Evolutionary conservation across 2,888 invertebrate species (phyloP), one percentile per base, ranked within the genome.

Genomic region (Unio pictorum): DNA sequence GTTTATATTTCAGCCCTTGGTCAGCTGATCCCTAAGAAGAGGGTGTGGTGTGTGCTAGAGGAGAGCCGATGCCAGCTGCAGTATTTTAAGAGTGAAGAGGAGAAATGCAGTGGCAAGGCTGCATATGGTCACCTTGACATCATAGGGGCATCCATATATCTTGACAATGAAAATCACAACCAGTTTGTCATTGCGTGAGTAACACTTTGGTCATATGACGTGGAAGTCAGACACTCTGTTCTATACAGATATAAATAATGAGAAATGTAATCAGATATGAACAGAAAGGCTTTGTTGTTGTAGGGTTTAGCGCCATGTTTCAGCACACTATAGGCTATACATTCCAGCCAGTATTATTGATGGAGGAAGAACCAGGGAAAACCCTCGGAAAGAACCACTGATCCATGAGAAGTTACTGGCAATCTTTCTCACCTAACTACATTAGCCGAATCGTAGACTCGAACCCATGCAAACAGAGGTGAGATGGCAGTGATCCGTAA

Each of bases 171-270:
- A 66, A 85, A 88, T 63, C 82, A 85, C 23, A 90, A 90, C 79
- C 90, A 90, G 82, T 90, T 90, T 74, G 84, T 89, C 59, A 83
- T 90, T 59, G 82, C 88, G 90, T 90, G 81, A 86, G 88, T 84
- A 30, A 18, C 30, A 3, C 1, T 59, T 7, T 30, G 62, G 62
- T 30, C 17, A 17, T 62, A 23, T 30, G 54, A n/a, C 45, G n/a
- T 23, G 62, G 15, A 20, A 34, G 34, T 34, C 15, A 58, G n/a
- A 30, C 20, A 23, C 8, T 57, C 28, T 34, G 60, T 66, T 67
- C 34, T 60, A 45, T 45, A 3, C 45, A 45, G 45, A 15, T 45
- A 45, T 11, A 45, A 45, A 45, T 15, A 45, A 3, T 45, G 45
- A 45, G 11, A 45, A 45, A 11, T 45, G 45, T 11, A 45, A 45